A percentile compares a stretch with the other conserved stretches of the same genome.
These are phyloP conservation scores for Cylloceria caligata DNA, from an alignment of 2,888 invertebrate species.

Conservation along the genomic window DNA sequence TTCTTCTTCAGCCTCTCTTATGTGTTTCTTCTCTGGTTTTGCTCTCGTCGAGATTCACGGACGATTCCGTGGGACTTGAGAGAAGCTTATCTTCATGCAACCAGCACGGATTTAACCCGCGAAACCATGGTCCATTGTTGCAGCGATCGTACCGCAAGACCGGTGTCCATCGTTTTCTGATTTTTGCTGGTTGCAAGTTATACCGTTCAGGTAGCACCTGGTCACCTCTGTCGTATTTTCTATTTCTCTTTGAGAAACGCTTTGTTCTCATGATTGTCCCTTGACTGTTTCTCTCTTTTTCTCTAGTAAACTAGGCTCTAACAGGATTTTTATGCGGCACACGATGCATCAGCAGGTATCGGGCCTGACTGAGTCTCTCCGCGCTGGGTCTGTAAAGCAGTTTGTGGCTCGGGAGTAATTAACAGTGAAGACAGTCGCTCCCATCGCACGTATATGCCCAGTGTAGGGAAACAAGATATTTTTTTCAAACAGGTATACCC, in stretches of 20 bases:
- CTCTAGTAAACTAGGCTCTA: constrained; percentile 47
- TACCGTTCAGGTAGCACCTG: not conserved
- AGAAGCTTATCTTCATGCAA: not conserved
- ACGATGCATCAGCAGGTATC: constrained; percentile 61
- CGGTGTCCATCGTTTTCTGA: constrained; percentile 36
- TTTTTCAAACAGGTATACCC: constrained; percentile 27
- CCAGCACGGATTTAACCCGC: not conserved
- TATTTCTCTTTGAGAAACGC: constrained; percentile 42
- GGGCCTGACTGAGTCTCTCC: not conserved
- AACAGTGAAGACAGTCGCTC: constrained; percentile 64
- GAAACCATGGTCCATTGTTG: constrained; percentile 16
- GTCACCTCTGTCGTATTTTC: constrained; percentile 48
- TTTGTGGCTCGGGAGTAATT: constrained; percentile 67
- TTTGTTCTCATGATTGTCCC: constrained; percentile 60
- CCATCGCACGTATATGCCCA: constrained; percentile 23
- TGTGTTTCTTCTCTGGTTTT: not conserved
- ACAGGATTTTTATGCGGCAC: constrained; percentile 53
- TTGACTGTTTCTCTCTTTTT: constrained; percentile 48
- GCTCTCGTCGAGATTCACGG: constrained; percentile 6
- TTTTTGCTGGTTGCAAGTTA: constrained; percentile 47
- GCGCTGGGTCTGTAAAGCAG: constrained; percentile 21
- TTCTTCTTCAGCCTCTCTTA: not conserved
- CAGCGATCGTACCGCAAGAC: not conserved
- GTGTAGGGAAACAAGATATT: constrained; percentile 21
- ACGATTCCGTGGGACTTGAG: not conserved